Conservation (phyloP, 2,797 vertebrate genomes). For the Sciurus vulgaris region DNA sequence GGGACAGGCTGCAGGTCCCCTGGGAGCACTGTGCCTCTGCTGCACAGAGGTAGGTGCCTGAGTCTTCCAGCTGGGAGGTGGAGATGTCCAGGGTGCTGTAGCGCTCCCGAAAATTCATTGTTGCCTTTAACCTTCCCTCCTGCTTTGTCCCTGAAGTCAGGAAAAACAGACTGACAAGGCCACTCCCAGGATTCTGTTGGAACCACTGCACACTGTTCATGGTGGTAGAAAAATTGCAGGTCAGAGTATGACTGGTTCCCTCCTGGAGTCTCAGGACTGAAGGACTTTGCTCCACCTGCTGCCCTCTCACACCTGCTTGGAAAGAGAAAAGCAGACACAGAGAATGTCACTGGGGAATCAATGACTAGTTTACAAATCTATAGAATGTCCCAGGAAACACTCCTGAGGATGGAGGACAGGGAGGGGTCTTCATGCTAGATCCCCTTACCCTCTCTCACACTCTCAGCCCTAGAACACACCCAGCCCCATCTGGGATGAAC, state of each 20-base stretch:
- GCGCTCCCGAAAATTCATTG: neutral
- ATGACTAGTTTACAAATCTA: neutral
- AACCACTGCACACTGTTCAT: neutral
- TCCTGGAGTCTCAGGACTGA: neutral
- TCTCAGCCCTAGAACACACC: rapidly evolving
- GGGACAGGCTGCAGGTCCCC: neutral
- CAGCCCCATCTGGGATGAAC: too few species aligned
- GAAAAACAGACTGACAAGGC: neutral
- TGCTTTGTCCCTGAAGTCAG: neutral
- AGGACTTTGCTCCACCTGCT: conserved; percentile 65
- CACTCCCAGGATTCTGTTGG: neutral
- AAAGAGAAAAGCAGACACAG: neutral
- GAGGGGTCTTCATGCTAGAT: neutral
- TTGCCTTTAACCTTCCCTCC: neutral
- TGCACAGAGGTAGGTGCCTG: conserved; percentile 74
- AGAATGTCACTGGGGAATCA: neutral
- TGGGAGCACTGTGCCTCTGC: conserved; percentile 51
- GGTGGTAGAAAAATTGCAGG: rapidly evolving
- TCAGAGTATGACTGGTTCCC: conserved; percentile 15
- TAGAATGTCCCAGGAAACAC: neutral
- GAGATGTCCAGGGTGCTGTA: conserved; percentile 45
- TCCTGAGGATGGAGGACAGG: rapidly evolving
- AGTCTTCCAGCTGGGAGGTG: conserved; percentile 29
- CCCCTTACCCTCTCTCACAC: neutral
- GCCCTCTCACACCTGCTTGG: conserved; percentile 58